Evolutionary conservation across 1,140 invertebrate species (phyloP).

Genomic region (Euborellia annulipes): DNA sequence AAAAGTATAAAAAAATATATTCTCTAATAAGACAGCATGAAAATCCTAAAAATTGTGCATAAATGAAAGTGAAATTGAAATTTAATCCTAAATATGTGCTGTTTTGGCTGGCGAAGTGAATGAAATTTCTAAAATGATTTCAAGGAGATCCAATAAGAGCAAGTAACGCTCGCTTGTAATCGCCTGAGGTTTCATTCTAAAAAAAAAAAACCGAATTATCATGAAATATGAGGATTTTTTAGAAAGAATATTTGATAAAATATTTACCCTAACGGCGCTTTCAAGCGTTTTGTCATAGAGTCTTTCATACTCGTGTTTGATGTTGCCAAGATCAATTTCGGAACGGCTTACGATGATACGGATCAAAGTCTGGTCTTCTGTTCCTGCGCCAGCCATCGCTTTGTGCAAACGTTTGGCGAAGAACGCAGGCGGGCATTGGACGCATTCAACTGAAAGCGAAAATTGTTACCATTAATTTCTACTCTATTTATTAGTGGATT

Average conservation of each 20-base stretch:
- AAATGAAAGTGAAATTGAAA: too few relatives aligned
- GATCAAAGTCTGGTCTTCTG: conserved; percentile 52
- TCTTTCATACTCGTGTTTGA: conserved; percentile 50
- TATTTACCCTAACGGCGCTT: conserved; percentile 42
- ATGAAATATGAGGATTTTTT: conserved; percentile 1
- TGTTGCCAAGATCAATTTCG: conserved; percentile 52
- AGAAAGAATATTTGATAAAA: background rate
- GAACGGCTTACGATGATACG: conserved; percentile 53
- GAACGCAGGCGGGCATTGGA: conserved; percentile 46
- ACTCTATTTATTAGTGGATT: too few relatives aligned
- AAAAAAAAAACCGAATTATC: conserved; percentile 9
- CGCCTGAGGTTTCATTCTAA: conserved; percentile 29
- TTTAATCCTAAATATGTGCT: too few relatives aligned
- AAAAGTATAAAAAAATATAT: too few relatives aligned
- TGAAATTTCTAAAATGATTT: too few relatives aligned
- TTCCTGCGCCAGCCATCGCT: conserved; percentile 54
- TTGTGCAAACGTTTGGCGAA: conserved; percentile 56
- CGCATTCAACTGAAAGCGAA: conserved; percentile 45
- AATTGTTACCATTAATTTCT: too few relatives aligned
- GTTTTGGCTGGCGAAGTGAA: too few relatives aligned
- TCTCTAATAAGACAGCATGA: too few relatives aligned
- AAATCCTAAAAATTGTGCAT: too few relatives aligned
- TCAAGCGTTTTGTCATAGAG: conserved; percentile 51
- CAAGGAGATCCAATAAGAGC: conserved; percentile 33
- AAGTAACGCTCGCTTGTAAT: conserved; percentile 50